Percentiles rank a stretch among this genome's conserved stretches.
These are phyloP conservation scores for Leptopilina boulardi DNA, from an alignment of 1,140 invertebrate species.

Conservation along the genomic window DNA sequence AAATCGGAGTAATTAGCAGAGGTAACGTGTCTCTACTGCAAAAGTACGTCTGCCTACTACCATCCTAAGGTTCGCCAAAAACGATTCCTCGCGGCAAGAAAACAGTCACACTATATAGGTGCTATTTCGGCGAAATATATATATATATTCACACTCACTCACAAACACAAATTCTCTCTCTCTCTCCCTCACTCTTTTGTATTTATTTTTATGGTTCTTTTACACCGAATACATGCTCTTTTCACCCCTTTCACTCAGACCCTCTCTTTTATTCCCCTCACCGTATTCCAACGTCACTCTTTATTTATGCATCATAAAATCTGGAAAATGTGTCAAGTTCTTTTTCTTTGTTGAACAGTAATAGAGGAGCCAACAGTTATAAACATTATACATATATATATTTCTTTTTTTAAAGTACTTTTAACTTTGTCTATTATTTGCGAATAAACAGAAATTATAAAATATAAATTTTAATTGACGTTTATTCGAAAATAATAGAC, in stretches of 20 bases:
- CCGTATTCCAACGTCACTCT: neutral
- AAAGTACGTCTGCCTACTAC: conserved; percentile 8
- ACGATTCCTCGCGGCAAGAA: conserved; percentile 14
- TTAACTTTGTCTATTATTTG: neutral
- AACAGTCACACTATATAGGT: neutral
- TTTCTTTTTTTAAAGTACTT: neutral
- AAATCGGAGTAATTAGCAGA: conserved; percentile 43
- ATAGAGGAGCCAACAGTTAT: neutral
- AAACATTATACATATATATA: too few species aligned
- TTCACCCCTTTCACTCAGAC: neutral
- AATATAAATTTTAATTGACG: neutral
- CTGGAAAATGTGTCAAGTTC: conserved; percentile 24
- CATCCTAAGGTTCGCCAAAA: conserved; percentile 25
- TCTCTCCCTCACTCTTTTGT: conserved; percentile 35
- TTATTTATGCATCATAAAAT: conserved; percentile 30
- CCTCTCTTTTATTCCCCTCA: conserved; percentile 15
- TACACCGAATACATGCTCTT: conserved; percentile 28
- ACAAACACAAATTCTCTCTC: neutral
- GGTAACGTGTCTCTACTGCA: conserved; percentile 7
- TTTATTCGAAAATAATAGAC: too few species aligned
- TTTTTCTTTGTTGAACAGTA: neutral
- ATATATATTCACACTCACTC: conserved; percentile 55
- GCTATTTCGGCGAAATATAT: conserved; percentile 33
- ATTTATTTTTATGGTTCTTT: conserved; percentile 27
- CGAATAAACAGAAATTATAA: neutral